A percentile compares a stretch with the other conserved stretches of the same genome.
Conservation (phyloP, 2,797 vertebrate species). For the Propithecus deckenii region DNA sequence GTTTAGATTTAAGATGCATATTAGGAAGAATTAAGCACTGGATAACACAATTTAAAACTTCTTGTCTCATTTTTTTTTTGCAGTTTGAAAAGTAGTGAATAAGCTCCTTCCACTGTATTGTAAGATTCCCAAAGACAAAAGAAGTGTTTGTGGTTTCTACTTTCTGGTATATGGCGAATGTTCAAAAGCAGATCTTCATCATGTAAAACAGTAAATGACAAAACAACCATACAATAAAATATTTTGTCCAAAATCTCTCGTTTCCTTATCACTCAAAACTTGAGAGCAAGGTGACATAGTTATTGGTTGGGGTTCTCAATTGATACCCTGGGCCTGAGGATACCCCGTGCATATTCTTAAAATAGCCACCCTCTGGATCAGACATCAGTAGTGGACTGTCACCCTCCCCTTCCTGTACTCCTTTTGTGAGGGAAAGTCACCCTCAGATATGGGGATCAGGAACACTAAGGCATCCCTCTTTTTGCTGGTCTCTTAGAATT, state of each 20-base stretch:
- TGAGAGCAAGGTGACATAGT: background rate
- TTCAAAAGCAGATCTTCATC: background rate
- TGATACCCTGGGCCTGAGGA: background rate
- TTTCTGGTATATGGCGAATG: background rate
- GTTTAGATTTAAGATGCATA: background rate
- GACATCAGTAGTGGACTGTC: background rate
- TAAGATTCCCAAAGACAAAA: background rate
- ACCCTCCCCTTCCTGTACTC: background rate
- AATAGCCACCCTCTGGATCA: background rate
- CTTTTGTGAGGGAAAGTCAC: background rate
- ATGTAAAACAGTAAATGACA: background rate
- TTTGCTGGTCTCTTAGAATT: background rate
- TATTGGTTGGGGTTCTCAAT: background rate
- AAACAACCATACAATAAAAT: background rate
- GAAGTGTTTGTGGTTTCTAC: background rate
- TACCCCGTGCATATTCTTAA: background rate
- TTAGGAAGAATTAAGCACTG: background rate
- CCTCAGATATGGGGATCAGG: background rate
- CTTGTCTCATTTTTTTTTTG: background rate
- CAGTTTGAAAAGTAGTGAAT: background rate
- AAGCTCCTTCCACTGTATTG: background rate
- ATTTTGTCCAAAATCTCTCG: conserved; percentile 11
- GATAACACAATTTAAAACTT: background rate
- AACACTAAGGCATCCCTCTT: background rate
- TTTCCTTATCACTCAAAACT: background rate